Evolutionary conservation across 2,797 vertebrate genomes (phyloP), one percentile per base, ranked within the genome.

Genomic region (Epinephelus coioides): DNA sequence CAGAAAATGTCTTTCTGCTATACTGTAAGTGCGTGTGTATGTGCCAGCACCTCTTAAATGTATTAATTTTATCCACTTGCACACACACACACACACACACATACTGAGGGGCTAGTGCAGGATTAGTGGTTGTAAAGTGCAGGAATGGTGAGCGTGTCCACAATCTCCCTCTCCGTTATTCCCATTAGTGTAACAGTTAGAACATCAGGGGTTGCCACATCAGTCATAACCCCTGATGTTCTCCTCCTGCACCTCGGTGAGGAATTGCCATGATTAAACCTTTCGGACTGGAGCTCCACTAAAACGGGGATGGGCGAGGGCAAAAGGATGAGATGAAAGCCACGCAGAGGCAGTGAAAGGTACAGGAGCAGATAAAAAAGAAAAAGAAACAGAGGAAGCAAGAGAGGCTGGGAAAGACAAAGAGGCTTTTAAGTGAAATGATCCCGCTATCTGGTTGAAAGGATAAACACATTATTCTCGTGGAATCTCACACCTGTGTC

Each of bases 221-320:
- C 59, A 70, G 25, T 61, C 5, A 13, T 76, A 43, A 62, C 49
- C 57, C 27, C 70, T 53, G 47, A 77, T 76, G 68, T 51, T 68
- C 11, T 40, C 46, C 40, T 64, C n/a, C 23, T 10, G 69, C 54
- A 53, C 18, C 73, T 69, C 21, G 2, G 40, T 54, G 60, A 84
- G 69, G 61, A 60, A 69, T 62, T 60, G 59, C 49, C 59, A 23
- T 73, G 57, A 81, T 86, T 78, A 82, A 79, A 77, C 79, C 73
- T 75, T 68, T 60, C 6, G 11, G 65, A 6, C 14, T 14, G 4
- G 43, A 72, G 27, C 30, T 63, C 21, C 34, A 7, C 56, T 67
- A 63, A 77, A 73, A 57, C 1, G 4, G 11, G 64, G 44, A 61
- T 12, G 44, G 49, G 30, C 21, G 18, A 57, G 51, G 62, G 19